These are phyloP conservation scores for Marmota monax DNA, from an alignment of 2,113 vertebrate genomes.

Conservation along the genomic window DNA sequence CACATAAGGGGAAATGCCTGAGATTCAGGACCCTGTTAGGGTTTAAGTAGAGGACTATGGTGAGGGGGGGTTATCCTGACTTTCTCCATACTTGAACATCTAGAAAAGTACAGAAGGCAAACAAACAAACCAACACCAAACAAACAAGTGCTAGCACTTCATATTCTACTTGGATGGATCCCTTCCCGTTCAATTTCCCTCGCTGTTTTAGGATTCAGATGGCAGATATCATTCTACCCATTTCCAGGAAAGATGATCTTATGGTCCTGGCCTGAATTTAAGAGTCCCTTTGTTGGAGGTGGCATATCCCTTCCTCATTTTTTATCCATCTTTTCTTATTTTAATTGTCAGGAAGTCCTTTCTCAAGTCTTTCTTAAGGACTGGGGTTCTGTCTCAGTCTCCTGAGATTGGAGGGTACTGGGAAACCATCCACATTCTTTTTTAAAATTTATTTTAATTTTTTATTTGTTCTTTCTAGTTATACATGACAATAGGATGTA, in stretches of 20 bases:
- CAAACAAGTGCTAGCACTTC: background rate
- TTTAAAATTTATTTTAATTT: too few species aligned
- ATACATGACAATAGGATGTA: too few species aligned
- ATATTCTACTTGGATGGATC: background rate
- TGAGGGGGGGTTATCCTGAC: background rate
- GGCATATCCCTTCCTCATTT: background rate
- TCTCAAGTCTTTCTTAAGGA: background rate
- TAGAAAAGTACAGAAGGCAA: background rate
- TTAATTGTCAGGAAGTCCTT: background rate
- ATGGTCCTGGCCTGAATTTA: background rate
- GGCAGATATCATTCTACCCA: background rate
- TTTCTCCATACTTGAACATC: background rate
- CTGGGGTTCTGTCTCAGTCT: background rate
- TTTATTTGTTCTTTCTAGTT: too few species aligned
- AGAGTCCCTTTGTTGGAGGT: background rate
- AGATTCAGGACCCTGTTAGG: background rate
- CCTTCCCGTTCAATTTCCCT: background rate
- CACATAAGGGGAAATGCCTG: background rate
- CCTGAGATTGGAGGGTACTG: background rate
- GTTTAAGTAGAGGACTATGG: background rate
- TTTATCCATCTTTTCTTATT: slow-evolving; percentile 24
- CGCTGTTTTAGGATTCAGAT: background rate
- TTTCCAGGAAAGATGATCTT: background rate
- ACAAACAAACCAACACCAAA: too few species aligned
- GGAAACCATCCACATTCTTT: background rate